Conservation (phyloP, 2,888 invertebrate genomes). For the Chloroclysta siterata region DNA sequence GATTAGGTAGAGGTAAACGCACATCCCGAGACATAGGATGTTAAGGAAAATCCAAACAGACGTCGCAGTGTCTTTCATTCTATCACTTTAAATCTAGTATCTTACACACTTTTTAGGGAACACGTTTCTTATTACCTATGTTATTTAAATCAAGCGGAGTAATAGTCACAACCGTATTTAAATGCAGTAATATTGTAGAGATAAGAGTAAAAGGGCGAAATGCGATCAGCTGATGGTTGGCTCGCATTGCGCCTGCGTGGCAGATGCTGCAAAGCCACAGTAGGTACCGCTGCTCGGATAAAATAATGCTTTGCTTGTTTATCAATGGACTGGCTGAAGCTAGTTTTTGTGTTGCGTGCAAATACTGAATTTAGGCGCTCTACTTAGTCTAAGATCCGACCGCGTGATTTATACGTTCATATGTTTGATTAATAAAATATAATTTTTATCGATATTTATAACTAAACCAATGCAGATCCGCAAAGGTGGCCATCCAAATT, state of each 20-base stretch:
- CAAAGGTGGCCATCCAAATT: too few species aligned
- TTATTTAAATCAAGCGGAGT: conserved; percentile 18
- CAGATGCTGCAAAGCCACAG: conserved; percentile 43
- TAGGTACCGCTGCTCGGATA: conserved; percentile 21
- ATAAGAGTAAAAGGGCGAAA: conserved; percentile 53
- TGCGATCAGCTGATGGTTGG: conserved; percentile 61
- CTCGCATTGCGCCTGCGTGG: conserved; percentile 62
- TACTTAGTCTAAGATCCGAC: too few species aligned
- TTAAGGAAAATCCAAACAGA: conserved; percentile 90
- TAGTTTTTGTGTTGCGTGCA: neutral
- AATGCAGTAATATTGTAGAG: conserved; percentile 32
- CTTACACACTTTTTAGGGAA: conserved; percentile 21
- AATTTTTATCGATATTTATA: too few species aligned
- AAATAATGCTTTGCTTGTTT: conserved; percentile 2
- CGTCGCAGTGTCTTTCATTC: conserved; percentile 87
- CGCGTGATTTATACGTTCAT: too few species aligned
- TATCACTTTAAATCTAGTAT: conserved; percentile 34
- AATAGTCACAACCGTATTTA: conserved; percentile 54
- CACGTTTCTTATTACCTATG: conserved; percentile 15
- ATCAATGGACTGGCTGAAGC: conserved; percentile 19
- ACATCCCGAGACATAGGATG: conserved; percentile 89
- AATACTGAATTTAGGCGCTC: neutral
- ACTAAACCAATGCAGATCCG: too few species aligned
- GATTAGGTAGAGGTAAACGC: conserved; percentile 88
- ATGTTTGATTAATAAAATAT: too few species aligned